Evolutionary conservation across 2,113 vertebrate species (phyloP), one percentile per base, ranked within the genome.

Genomic region (Spizaetus ornatus): DNA sequence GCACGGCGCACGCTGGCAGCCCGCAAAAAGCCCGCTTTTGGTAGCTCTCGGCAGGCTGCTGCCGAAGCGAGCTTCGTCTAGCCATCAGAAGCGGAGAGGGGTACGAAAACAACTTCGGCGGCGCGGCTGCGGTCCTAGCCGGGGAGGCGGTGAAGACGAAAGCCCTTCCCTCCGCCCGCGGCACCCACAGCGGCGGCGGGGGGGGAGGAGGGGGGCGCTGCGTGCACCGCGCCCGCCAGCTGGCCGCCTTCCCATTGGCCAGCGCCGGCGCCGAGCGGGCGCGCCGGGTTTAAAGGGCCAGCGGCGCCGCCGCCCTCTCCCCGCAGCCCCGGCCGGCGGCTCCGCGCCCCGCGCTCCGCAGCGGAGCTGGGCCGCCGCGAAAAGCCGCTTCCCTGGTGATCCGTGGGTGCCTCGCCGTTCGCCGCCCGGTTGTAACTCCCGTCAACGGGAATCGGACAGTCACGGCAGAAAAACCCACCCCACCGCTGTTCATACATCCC

Each of bases 401-500:
- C 23, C 23, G 48, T 14, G 48, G 23, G 23, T 50, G 48, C 48
- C 23, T 26, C 29, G n/a, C 20, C 31, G 40, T 8, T 50, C 27
- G 8, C 59, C 32, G 20, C 8, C 27, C 21, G 48, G 53, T 2
- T 23, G 67, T 40, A 34, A 10, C 45, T 13, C 53, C 50, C 45
- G 59, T 43, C 38, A 23, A 13, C 16, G 23, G 38, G 25, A 66
- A 23, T 11, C 21, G 10, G 25, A 20, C 42, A 4, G 53, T 53
- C 36, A 31, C 20, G 20, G 42, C 47, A 26, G 15, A 4, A 43
- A 47, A 58, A 11, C 32, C 1, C n/a, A 8, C 31, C 13, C n/a
- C 48, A 1, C 52, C 10, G 2, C 16, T 15, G 7, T 4, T 16
- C 22, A 0, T 7, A 3, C 15, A 6, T 8, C 40, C 22, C 23